phyloP scores from a whole-genome alignment of 1,140 invertebrate species.

The Papilio xuthus region DNA sequence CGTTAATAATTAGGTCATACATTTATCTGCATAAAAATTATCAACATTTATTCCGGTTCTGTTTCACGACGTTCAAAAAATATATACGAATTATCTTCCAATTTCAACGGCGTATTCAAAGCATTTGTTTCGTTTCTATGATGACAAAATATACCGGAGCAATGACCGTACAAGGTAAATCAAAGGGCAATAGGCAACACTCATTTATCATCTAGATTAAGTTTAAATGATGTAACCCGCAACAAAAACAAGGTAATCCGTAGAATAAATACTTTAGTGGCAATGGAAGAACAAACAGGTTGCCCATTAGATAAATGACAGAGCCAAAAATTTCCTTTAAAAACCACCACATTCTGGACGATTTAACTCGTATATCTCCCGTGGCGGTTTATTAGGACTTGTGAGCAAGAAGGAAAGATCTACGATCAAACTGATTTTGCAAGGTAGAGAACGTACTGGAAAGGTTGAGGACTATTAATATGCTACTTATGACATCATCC shows the following conservation, averaged over 20 bases:
- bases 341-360: too few relatives aligned
- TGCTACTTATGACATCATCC: too few relatives aligned
- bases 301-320: too few relatives aligned
- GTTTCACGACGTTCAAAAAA: too few relatives aligned
- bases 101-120: not conserved
- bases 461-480: too few relatives aligned
- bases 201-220: not conserved
- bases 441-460: too few relatives aligned
- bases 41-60: too few relatives aligned
- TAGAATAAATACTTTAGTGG: not conserved
- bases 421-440: too few relatives aligned
- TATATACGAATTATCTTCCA: not conserved
- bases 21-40: slow-evolving; percentile 5
- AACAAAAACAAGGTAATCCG: not conserved
- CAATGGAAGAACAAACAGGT: not conserved
- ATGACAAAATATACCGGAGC: not conserved
- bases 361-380: too few relatives aligned
- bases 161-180: not conserved
- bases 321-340: too few relatives aligned
- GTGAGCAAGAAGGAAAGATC: too few relatives aligned
- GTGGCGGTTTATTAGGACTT: too few relatives aligned
- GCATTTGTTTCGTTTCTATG: not conserved
- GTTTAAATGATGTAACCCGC: not conserved
- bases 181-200: not conserved
- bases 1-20: not conserved